Evolutionary conservation across 2,113 vertebrate species (phyloP).

Genomic region (Hippocampus barbouri): DNA sequence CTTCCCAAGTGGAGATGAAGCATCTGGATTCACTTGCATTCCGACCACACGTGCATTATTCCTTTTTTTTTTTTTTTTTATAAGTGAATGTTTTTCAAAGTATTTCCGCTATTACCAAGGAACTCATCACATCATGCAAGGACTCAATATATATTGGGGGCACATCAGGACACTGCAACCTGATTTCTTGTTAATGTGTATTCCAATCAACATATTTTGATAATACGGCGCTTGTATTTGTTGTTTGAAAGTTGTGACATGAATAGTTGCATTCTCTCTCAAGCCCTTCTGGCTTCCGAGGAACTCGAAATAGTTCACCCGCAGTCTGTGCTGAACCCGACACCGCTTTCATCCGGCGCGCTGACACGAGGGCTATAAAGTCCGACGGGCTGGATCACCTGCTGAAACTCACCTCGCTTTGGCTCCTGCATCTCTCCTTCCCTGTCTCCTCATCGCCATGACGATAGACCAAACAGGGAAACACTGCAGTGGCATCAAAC

Average conservation of each 20-base stretch:
- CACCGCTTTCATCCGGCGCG: slow-evolving; percentile 31
- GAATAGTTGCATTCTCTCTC: not conserved
- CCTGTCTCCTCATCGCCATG: slow-evolving; percentile 50
- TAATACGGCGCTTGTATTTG: not conserved
- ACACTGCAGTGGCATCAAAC: slow-evolving; percentile 35
- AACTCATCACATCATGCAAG: not conserved
- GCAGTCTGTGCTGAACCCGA: slow-evolving; percentile 1
- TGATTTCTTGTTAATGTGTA: too few species aligned
- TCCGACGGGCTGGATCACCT: slow-evolving; percentile 45
- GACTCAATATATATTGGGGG: not conserved
- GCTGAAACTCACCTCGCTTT: slow-evolving; percentile 48
- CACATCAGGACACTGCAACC: not conserved
- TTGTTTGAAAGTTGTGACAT: not conserved
- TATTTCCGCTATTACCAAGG: not conserved
- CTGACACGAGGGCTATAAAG: slow-evolving; percentile 17
- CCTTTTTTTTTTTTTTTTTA: not conserved
- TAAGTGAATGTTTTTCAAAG: not conserved
- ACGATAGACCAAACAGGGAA: slow-evolving; percentile 58
- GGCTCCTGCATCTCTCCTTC: slow-evolving; percentile 39
- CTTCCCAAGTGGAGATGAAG: not conserved
- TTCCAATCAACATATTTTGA: too few species aligned
- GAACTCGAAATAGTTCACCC: not conserved
- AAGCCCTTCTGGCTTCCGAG: not conserved
- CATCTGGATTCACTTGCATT: not conserved
- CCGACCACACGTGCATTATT: not conserved